Percentiles rank a stretch among this genome's conserved stretches.
phyloP scores from a whole-genome alignment of 2,797 vertebrate species.

The Myoxocephalus aenaeus region DNA sequence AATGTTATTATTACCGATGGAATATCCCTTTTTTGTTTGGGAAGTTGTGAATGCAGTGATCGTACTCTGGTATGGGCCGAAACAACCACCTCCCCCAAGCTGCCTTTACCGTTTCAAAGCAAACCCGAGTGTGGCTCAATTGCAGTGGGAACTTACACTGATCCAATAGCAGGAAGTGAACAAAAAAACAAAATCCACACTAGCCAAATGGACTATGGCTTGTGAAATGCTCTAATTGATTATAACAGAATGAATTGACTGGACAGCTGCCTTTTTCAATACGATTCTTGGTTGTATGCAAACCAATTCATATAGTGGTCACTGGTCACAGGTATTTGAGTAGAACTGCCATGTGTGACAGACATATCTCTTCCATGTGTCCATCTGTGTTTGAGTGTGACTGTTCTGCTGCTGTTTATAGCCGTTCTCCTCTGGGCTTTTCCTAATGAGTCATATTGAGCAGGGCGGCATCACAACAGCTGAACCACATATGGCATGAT shows the following conservation, averaged over 20 bases:
- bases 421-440: conserved; percentile 19
- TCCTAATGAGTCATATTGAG: conserved; percentile 46
- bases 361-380: not conserved
- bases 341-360: not conserved
- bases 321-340: not conserved
- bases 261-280: not conserved
- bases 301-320: not conserved
- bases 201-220: not conserved
- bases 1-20: not conserved
- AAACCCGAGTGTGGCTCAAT: not conserved
- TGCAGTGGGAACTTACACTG: not conserved
- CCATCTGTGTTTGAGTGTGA: not conserved
- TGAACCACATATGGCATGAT: conserved; percentile 15
- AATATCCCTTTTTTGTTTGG: no score
- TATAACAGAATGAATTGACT: no score
- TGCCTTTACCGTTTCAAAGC: not conserved
- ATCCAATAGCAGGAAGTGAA: not conserved
- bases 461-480: conserved; percentile 26
- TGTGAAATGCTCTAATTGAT: not conserved
- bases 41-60: not conserved
- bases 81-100: not conserved
- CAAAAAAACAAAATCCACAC: not conserved
- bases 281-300: not conserved
- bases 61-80: not conserved
- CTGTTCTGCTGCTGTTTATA: conserved; percentile 28